A percentile compares a stretch with the other conserved stretches of the same genome.
These are phyloP conservation scores for Cryptus armator DNA, from an alignment of 2,888 invertebrate species.

Conservation along the genomic window DNA sequence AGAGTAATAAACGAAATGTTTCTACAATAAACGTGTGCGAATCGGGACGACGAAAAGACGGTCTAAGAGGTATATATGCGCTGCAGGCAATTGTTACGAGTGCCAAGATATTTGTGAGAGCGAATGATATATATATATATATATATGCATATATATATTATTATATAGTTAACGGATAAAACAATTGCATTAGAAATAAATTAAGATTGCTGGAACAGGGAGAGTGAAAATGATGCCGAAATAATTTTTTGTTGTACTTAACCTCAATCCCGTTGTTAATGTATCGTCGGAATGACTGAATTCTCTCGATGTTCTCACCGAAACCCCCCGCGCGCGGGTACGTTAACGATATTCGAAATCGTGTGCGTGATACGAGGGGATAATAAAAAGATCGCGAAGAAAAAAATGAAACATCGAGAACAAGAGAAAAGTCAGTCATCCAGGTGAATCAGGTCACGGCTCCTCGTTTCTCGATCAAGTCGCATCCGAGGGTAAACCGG, in stretches of 20 bases:
- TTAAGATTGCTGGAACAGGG: constrained; percentile 46
- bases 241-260: constrained; percentile 79
- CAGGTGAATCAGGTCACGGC: constrained; percentile 57
- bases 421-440: constrained; percentile 44
- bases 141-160: constrained; percentile 1
- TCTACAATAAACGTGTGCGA: not conserved
- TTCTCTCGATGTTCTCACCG: not conserved
- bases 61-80: constrained; percentile 45
- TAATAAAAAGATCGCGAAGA: constrained; percentile 22
- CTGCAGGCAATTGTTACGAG: constrained; percentile 33
- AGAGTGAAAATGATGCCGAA: constrained; percentile 46
- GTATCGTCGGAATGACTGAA: constrained; percentile 60
- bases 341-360: constrained; percentile 34
- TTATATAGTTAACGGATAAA: constrained; percentile 28
- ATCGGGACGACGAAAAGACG: constrained; percentile 6
- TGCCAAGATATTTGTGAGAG: constrained; percentile 49
- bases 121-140: constrained; percentile 31
- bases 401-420: not conserved
- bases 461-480: constrained; percentile 63
- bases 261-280: constrained; percentile 71
- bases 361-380: not conserved
- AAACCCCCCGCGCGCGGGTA: not conserved
- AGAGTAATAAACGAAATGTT: constrained; percentile 1
- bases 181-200: constrained; percentile 46
- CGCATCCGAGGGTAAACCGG: constrained; percentile 56